phyloP scores from a whole-genome alignment of 2,888 invertebrate species.

The Drosophila longiperda region DNA sequence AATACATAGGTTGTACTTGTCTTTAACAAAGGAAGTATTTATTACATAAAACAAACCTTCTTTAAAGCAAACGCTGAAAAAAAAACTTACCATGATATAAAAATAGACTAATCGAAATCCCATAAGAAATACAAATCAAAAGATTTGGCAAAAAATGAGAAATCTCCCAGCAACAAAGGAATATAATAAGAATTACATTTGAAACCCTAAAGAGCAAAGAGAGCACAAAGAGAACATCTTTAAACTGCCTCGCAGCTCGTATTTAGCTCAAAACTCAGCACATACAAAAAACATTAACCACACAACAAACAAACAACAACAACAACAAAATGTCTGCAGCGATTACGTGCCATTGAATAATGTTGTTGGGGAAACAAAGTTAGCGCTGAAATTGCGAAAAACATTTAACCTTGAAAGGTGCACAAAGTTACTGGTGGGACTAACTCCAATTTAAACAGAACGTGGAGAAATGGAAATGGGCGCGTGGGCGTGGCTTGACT shows the following conservation, averaged over 20 bases:
- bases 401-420: conserved; percentile 65
- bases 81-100: not conserved
- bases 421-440: conserved; percentile 1
- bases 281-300: conserved; percentile 31
- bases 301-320: conserved; percentile 3
- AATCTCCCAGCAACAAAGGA: not conserved
- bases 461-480: not conserved
- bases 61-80: not conserved
- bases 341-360: conserved; percentile 47
- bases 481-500: conserved; percentile 2
- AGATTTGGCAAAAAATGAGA: not conserved
- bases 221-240: conserved; percentile 4
- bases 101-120: not conserved
- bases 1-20: not conserved
- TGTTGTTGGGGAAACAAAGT: conserved; percentile 49
- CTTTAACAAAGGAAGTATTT: not conserved
- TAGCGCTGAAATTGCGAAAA: conserved; percentile 36
- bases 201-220: not conserved
- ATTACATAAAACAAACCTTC: not conserved
- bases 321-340: conserved; percentile 21
- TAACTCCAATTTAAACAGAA: conserved; percentile 22
- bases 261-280: conserved; percentile 23
- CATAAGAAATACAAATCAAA: not conserved
- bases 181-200: not conserved
- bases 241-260: not conserved